Evolutionary conservation across 2,888 invertebrate genomes (phyloP), one percentile per base, ranked within the genome.

Genomic region (Tiliacea citrago): DNA sequence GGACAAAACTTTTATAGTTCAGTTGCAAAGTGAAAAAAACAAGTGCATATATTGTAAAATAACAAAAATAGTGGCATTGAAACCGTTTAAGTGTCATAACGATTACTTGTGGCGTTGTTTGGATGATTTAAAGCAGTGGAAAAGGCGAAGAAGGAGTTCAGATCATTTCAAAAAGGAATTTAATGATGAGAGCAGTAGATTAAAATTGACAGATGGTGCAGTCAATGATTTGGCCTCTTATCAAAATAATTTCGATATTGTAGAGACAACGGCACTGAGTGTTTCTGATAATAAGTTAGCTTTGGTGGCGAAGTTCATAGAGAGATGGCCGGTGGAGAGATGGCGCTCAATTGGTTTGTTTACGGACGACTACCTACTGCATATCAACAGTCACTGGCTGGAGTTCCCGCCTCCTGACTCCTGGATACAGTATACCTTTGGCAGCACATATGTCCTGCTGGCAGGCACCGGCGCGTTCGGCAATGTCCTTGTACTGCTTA

Each of bases 311-410:
- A 91, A 85, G 70, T 96, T 96, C 71, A 94, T 94, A 77, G 85
- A 91, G 65, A 88, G 77, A 35, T 96, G 96, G 96, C 96, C 96
- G 8, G 90, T 96, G 63, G 88, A 94, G 7, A 85, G 92, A 53
- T 97, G 97, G 97, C 94, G 94, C 62, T 88, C 91, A 35, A 91
- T 95, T 76, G 97, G 97, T 3, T 92, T 97, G 77, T 97, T 97
- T 87, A 93, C 94, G 1, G 97, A 97, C 53, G 96, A 97, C 51
- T 97, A 97, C 87, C 89, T 97, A 77, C 84, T 93, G 47, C 89
- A 94, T 65, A 97, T 98, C 77, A 98, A 98, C 93, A 92, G 95
- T 0, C 97, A 98, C 91, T 98, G 98, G 98, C 91, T 98, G 87
- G 92, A 96, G 81, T 98, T 97, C 90, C 95, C 97, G 21, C 98